Evolutionary conservation across 2,797 vertebrate genomes (phyloP).

Genomic region (Rhabdomys pumilio): DNA sequence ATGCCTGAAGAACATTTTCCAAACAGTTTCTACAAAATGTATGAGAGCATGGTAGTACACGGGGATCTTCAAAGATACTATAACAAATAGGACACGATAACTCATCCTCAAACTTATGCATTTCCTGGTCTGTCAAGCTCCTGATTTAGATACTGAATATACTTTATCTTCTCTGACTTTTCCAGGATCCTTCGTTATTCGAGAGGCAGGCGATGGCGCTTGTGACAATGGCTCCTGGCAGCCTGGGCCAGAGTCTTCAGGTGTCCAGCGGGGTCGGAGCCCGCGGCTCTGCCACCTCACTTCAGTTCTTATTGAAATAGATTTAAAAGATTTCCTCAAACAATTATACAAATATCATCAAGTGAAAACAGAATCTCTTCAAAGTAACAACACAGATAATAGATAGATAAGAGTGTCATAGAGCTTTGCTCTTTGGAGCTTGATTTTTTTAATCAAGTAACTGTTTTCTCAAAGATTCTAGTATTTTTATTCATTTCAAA

Average conservation of each 20-base stretch:
- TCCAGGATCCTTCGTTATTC: no score
- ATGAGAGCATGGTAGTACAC: constrained; percentile 96
- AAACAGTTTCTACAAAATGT: constrained; percentile 96
- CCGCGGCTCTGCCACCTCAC: not conserved
- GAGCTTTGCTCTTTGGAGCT: not conserved
- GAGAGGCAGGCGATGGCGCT: no score
- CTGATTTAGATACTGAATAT: no score
- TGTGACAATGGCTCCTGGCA: no score
- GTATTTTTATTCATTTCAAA: not conserved
- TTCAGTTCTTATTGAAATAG: not conserved
- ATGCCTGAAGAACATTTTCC: constrained; percentile 92
- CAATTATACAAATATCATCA: not conserved
- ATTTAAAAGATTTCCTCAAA: not conserved
- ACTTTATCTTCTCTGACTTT: no score
- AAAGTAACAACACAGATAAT: not conserved
- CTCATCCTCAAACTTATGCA: constrained; percentile 96
- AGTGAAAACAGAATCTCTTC: not conserved
- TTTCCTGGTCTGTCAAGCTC: constrained; percentile 83
- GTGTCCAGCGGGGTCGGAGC: no score
- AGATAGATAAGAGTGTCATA: not conserved
- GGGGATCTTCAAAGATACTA: constrained; percentile 94
- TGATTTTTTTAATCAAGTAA: not conserved
- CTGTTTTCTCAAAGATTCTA: not conserved
- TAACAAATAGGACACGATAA: constrained; percentile 96
- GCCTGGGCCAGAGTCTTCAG: no score